Conservation (phyloP, 37 sponge, comb jelly and placozoan genomes). For the Amphimedon queenslandica region DNA sequence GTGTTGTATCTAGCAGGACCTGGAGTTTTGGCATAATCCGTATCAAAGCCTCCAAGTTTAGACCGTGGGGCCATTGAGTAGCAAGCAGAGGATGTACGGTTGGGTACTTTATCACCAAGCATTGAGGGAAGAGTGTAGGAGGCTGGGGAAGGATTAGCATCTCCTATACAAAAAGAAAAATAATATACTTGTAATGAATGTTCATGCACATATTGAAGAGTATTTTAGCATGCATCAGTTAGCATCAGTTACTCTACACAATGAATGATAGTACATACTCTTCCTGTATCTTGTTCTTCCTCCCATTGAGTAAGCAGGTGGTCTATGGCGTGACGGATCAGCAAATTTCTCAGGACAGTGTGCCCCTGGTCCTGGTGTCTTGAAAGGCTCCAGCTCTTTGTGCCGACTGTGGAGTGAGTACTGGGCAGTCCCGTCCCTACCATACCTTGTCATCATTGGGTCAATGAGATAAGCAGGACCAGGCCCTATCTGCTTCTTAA, state of each 20-base stretch:
- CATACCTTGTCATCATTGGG: conserved; percentile 65
- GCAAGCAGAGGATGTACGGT: conserved; percentile 75
- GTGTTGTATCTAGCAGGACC: conserved; percentile 74
- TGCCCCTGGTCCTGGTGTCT: conserved; percentile 87
- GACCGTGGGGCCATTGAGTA: conserved; percentile 78
- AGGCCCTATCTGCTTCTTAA: conserved; percentile 73
- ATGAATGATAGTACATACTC: conserved; percentile 32
- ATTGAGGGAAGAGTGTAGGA: conserved; percentile 87
- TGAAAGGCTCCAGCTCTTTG: conserved; percentile 75
- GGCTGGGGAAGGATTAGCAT: conserved; percentile 88
- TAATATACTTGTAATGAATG: neutral
- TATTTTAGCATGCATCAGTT: too few species aligned
- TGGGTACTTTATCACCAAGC: conserved; percentile 74
- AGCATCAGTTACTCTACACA: neutral
- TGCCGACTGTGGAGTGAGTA: conserved; percentile 82
- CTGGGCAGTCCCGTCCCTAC: conserved; percentile 82
- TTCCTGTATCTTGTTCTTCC: conserved; percentile 79
- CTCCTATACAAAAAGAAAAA: conserved; percentile 51
- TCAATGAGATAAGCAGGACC: conserved; percentile 88
- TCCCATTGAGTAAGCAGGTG: conserved; percentile 89
- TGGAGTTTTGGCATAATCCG: conserved; percentile 86
- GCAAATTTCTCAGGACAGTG: conserved; percentile 75
- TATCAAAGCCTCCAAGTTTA: conserved; percentile 84
- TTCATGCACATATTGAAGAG: neutral
- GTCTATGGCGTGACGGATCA: conserved; percentile 50